phyloP scores from a whole-genome alignment of 2,888 invertebrate species.

The Piscicola geometra region DNA sequence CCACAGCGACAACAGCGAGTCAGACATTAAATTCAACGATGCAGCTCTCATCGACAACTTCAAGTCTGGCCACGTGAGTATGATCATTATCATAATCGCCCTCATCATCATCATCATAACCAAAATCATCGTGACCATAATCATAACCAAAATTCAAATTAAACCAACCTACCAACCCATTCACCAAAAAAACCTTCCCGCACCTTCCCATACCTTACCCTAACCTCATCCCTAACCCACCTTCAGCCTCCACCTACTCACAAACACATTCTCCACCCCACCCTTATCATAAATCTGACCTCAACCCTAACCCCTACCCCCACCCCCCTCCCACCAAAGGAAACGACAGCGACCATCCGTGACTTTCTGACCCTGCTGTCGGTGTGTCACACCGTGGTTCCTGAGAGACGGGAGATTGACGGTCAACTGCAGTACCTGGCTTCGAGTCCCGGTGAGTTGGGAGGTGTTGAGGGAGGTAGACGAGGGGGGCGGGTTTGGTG shows the following conservation, averaged over 20 bases:
- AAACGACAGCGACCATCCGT: conserved; percentile 34
- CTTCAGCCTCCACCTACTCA: no score
- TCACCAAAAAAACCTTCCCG: no score
- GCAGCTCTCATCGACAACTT: conserved; percentile 37
- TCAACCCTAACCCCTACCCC: neutral
- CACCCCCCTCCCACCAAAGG: conserved; percentile 21
- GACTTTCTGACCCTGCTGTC: conserved; percentile 88
- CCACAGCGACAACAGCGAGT: conserved; percentile 34
- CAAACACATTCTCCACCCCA: no score
- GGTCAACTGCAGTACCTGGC: conserved; percentile 77
- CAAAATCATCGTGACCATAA: neutral
- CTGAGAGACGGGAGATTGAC: conserved; percentile 54
- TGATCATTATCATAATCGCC: neutral
- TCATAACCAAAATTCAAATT: neutral
- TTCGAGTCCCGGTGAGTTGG: conserved; percentile 76
- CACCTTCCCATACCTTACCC: no score
- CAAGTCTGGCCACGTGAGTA: conserved; percentile 36
- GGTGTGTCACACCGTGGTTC: conserved; percentile 90
- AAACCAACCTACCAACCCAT: no score
- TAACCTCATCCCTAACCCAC: no score
- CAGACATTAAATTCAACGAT: conserved; percentile 35
- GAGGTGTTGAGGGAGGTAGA: no score
- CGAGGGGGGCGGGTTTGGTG: no score
- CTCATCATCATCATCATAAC: neutral
- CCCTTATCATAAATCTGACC: no score